A percentile compares a stretch with the other conserved stretches of the same genome.
Conservation (phyloP, 2,113 vertebrate species). For the Nesogale talazaci region DNA sequence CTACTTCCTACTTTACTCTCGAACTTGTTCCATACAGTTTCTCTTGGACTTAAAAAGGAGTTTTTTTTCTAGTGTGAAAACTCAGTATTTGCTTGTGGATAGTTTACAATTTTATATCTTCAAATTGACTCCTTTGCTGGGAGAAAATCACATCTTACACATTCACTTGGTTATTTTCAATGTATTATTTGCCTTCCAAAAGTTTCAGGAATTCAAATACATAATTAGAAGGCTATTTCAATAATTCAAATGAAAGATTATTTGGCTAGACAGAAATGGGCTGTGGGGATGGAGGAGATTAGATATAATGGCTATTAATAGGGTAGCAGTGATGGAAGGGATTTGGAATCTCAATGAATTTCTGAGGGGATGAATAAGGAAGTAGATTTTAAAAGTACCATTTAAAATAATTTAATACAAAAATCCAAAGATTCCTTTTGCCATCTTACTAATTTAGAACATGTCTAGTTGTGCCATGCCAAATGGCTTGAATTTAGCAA, state of each 20-base stretch:
- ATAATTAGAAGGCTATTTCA: not conserved
- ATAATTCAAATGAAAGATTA: not conserved
- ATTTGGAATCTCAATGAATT: not conserved
- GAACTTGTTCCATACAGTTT: not conserved
- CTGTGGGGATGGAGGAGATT: not conserved
- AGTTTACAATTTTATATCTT: not conserved
- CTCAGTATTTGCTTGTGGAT: not conserved
- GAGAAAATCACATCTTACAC: not conserved
- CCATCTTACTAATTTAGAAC: not conserved
- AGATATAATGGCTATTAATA: no score
- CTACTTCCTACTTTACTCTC: not conserved
- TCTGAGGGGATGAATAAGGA: not conserved
- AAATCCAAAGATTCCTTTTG: not conserved
- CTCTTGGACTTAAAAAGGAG: not conserved
- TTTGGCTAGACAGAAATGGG: not conserved
- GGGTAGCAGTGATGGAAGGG: not conserved
- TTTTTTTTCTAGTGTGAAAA: no score
- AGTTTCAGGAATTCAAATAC: not conserved
- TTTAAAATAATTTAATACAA: not conserved
- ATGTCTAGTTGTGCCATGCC: not conserved
- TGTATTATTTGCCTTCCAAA: not conserved
- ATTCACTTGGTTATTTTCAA: not conserved
- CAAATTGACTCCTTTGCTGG: not conserved
- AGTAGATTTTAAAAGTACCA: not conserved
- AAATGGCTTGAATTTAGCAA: not conserved